Evolutionary conservation across 1,140 invertebrate species (phyloP).

Genomic region (Magallana angulata): DNA sequence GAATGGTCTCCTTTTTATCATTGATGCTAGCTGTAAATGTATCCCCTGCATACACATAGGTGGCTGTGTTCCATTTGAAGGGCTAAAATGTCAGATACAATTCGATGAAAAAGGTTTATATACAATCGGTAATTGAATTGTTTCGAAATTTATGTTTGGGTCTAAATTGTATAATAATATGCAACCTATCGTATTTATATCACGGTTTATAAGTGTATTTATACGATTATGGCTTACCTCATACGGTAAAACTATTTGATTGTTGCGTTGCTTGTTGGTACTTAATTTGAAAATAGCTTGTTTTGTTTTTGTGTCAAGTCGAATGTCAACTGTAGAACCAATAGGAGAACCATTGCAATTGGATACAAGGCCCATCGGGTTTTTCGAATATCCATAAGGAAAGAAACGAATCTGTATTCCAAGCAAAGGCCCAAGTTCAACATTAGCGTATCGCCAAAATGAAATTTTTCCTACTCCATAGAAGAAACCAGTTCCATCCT

Average conservation of each 20-base stretch:
- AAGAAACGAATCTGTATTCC: constrained; percentile 17
- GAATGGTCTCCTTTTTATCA: constrained; percentile 3
- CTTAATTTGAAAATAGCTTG: constrained; percentile 16
- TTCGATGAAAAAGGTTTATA: too few species aligned
- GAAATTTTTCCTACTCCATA: constrained; percentile 31
- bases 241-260: neutral
- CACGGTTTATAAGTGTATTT: too few species aligned
- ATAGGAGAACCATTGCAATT: constrained; percentile 32
- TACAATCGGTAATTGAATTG: too few species aligned
- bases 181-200: too few species aligned
- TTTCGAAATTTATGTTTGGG: too few species aligned
- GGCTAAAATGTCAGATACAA: neutral
- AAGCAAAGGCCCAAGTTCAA: neutral
- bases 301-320: constrained; percentile 11
- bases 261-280: constrained; percentile 18
- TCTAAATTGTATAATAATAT: too few species aligned
- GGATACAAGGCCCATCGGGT: constrained; percentile 12
- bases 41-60: neutral
- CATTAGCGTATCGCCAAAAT: constrained; percentile 28
- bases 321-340: constrained; percentile 37
- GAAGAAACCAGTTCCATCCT: constrained; percentile 24
- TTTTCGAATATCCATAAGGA: constrained; percentile 24
- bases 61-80: constrained; percentile 27
- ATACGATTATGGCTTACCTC: neutral
- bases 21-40: constrained; percentile 4